These are phyloP conservation scores for Erpobdella octoculata DNA, from an alignment of 2,888 invertebrate genomes.

Conservation along the genomic window DNA sequence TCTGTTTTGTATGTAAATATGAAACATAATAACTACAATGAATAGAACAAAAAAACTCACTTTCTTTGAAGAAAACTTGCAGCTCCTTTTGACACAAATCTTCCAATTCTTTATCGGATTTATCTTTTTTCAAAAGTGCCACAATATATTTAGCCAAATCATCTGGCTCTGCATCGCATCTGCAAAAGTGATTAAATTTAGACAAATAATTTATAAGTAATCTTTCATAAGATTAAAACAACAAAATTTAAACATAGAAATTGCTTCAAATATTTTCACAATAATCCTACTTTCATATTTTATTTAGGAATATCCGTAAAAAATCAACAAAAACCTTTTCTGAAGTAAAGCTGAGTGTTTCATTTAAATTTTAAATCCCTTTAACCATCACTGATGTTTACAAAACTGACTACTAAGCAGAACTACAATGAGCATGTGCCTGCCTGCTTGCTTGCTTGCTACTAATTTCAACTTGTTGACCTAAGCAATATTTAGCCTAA, in stretches of 20 bases:
- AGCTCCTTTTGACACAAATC: not conserved
- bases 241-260: too few species aligned
- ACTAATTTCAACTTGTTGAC: constrained; percentile 4
- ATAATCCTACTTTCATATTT: too few species aligned
- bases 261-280: too few species aligned
- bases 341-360: too few species aligned
- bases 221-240: too few species aligned
- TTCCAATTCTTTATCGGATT: constrained; percentile 11
- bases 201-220: too few species aligned
- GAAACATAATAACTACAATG: not conserved
- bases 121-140: constrained; percentile 12
- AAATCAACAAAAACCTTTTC: too few species aligned
- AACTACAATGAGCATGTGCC: too few species aligned
- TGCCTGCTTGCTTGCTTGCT: not conserved
- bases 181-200: too few species aligned
- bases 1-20: too few species aligned
- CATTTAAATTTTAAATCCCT: too few species aligned
- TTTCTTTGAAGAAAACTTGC: constrained; percentile 8
- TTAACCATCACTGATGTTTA: not conserved
- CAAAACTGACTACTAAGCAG: not conserved
- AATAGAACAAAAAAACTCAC: constrained; percentile 6
- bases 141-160: constrained; percentile 9
- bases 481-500: constrained; percentile 3
- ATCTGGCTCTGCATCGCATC: constrained; percentile 14
- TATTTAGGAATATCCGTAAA: too few species aligned